Evolutionary conservation across 1,140 invertebrate genomes (phyloP).

Genomic region (Macrocentrus cingulum): DNA sequence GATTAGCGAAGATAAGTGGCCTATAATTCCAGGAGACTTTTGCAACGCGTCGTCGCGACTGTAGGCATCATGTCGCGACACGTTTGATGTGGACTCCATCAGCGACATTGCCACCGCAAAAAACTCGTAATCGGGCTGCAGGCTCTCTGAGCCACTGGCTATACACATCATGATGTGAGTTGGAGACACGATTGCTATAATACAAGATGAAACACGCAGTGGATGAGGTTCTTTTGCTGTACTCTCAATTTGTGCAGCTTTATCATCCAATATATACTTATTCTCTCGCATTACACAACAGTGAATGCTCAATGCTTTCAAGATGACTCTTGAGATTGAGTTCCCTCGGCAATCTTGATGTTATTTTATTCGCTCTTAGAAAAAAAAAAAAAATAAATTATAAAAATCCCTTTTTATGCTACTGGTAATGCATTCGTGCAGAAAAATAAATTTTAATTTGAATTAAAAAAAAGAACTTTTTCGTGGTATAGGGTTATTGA

Average conservation of each 20-base stretch:
- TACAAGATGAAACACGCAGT: not conserved
- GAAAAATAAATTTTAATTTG: too few species aligned
- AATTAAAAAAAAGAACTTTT: too few species aligned
- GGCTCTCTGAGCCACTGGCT: conserved; percentile 34
- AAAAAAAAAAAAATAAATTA: too few species aligned
- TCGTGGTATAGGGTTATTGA: too few species aligned
- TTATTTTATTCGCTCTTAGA: too few species aligned
- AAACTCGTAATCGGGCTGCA: conserved; percentile 39
- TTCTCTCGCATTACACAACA: not conserved
- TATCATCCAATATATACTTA: not conserved
- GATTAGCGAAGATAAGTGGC: conserved; percentile 4
- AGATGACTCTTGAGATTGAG: too few species aligned
- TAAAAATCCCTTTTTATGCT: too few species aligned
- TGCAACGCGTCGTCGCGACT: not conserved
- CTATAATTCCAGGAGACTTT: conserved; percentile 1
- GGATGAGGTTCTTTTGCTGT: conserved; percentile 8
- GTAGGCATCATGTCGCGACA: not conserved
- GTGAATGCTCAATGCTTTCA: not conserved
- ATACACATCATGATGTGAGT: conserved; percentile 2
- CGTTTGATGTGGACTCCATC: conserved; percentile 18
- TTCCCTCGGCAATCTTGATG: too few species aligned
- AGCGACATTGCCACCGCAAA: conserved; percentile 33
- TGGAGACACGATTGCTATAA: conserved; percentile 13
- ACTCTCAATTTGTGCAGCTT: too few species aligned
- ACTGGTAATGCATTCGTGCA: too few species aligned